Percentiles rank a stretch among this genome's conserved stretches.
These are phyloP conservation scores for Tapirus indicus DNA, from an alignment of 2,797 vertebrate genomes.

Conservation along the genomic window DNA sequence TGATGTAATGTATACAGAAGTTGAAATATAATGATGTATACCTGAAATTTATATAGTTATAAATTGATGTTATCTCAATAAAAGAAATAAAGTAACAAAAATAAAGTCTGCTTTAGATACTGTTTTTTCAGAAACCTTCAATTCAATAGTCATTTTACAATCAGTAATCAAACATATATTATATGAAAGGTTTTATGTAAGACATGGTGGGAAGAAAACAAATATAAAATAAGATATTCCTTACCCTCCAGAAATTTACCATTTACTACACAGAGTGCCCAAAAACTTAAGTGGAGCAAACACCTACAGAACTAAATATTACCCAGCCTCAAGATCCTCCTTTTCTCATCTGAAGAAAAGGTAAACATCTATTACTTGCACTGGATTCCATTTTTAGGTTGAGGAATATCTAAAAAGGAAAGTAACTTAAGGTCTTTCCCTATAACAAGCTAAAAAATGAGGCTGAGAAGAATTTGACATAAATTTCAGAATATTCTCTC, in stretches of 20 bases:
- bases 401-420: not conserved
- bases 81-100: not conserved
- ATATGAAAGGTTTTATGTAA: conserved; percentile 7
- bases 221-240: not conserved
- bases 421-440: not conserved
- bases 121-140: conserved; percentile 26
- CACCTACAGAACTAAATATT: not conserved
- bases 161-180: not conserved
- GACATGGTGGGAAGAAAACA: not conserved
- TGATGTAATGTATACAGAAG: too few relatives aligned
- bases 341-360: not conserved
- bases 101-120: not conserved
- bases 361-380: not conserved
- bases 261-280: not conserved
- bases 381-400: not conserved
- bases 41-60: too few relatives aligned
- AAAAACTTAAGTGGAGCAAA: conserved; percentile 8
- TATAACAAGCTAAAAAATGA: conserved; percentile 39
- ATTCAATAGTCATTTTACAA: not conserved
- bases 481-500: conserved; percentile 34
- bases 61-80: too few relatives aligned
- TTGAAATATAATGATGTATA: too few relatives aligned
- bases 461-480: not conserved
- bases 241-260: not conserved
- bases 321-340: not conserved